A percentile compares a stretch with the other conserved stretches of the same genome.
Conservation (phyloP, 2,113 vertebrate species). For the Hippocampus comes region DNA sequence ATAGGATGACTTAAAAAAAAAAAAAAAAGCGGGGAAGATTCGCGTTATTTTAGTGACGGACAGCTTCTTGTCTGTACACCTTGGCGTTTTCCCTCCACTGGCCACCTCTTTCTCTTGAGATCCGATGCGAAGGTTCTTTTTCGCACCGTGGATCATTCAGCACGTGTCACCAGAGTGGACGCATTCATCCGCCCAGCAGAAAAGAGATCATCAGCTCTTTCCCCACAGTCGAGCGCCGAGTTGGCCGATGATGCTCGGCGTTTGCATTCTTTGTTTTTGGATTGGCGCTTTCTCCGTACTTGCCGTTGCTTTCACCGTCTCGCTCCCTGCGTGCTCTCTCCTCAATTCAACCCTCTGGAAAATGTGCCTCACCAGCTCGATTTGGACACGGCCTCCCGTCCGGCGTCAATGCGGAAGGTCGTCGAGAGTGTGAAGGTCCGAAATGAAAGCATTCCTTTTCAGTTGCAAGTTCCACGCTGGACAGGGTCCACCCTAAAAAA, state of each 20-base stretch:
- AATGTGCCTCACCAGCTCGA: slow-evolving; percentile 1
- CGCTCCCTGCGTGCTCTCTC: slow-evolving; percentile 9
- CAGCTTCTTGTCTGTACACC: neutral
- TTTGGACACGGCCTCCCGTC: slow-evolving; percentile 10
- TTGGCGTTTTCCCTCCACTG: too few species aligned
- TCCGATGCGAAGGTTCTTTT: neutral
- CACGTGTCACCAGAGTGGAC: slow-evolving; percentile 25
- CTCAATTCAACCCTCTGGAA: neutral
- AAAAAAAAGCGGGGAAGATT: neutral
- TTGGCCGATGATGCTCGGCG: slow-evolving; percentile 19
- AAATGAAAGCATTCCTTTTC: slow-evolving; percentile 22
- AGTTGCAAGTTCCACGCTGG: slow-evolving; percentile 10
- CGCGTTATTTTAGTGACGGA: neutral
- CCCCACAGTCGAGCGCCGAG: slow-evolving; percentile 9
- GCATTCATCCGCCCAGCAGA: slow-evolving; percentile 18
- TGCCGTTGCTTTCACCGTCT: slow-evolving; percentile 13
- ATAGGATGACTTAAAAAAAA: neutral
- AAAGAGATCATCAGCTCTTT: slow-evolving; percentile 38
- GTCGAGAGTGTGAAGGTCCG: slow-evolving; percentile 27
- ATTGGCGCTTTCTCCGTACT: slow-evolving; percentile 14
- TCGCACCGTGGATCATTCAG: neutral
- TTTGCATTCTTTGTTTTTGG: slow-evolving; percentile 41
- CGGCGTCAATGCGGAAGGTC: slow-evolving; percentile 9
- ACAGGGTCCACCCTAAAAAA: neutral
- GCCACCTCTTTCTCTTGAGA: neutral